Evolutionary conservation across 2,888 invertebrate genomes (phyloP).

Genomic region (Desoria tigrina): DNA sequence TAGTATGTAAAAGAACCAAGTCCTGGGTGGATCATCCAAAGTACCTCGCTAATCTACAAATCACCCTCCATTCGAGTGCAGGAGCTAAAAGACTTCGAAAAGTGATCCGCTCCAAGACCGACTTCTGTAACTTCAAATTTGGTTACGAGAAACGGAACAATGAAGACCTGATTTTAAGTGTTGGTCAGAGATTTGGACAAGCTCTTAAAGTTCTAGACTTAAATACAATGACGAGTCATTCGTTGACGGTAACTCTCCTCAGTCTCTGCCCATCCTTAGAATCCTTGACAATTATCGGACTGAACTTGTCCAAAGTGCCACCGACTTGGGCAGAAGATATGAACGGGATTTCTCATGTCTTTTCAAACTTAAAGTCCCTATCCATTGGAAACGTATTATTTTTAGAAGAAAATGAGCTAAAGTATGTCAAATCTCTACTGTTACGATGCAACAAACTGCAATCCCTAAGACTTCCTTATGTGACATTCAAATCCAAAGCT

Average conservation of each 20-base stretch:
- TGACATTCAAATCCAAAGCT: conserved; percentile 28
- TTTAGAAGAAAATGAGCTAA: conserved; percentile 25
- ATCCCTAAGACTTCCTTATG: conserved; percentile 28
- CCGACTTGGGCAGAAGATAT: background rate
- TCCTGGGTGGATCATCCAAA: conserved; percentile 36
- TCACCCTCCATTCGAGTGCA: conserved; percentile 29
- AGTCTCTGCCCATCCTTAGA: conserved; percentile 20
- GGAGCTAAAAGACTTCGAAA: conserved; percentile 36
- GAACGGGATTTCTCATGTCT: too few relatives aligned
- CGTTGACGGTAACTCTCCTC: conserved; percentile 22
- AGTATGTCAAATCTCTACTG: conserved; percentile 25
- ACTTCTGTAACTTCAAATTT: conserved; percentile 30
- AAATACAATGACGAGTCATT: conserved; percentile 28
- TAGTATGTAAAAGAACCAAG: conserved; percentile 31
- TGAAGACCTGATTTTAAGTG: conserved; percentile 18
- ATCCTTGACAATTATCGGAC: conserved; percentile 24
- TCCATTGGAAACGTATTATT: conserved; percentile 33
- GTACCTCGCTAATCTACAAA: conserved; percentile 25
- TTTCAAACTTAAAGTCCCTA: conserved; percentile 26
- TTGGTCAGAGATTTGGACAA: conserved; percentile 25
- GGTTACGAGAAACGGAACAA: conserved; percentile 14
- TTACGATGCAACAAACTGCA: conserved; percentile 22
- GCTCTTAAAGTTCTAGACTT: conserved; percentile 27
- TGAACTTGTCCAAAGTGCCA: conserved; percentile 30
- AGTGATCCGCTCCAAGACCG: conserved; percentile 31